Conservation (phyloP, 92 coral and sea anemone genomes). For the Isaurus tuberculatus region DNA sequence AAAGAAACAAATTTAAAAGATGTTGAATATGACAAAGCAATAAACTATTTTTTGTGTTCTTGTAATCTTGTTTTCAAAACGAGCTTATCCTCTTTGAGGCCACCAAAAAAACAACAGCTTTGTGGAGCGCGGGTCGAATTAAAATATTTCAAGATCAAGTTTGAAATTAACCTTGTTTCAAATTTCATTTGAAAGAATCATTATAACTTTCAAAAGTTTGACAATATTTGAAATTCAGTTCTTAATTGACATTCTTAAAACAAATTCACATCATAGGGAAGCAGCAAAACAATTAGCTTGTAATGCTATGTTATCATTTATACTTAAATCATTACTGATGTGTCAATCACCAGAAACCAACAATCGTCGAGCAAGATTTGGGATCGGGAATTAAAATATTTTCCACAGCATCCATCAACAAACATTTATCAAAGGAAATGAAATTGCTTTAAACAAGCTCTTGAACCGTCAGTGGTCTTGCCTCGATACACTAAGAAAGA, state of each 20-base stretch:
- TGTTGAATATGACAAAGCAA: slow-evolving; percentile 11
- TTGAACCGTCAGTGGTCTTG: slow-evolving; percentile 26
- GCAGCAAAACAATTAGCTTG: slow-evolving; percentile 77
- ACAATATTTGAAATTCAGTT: slow-evolving; percentile 57
- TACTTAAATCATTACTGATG: slow-evolving; percentile 76
- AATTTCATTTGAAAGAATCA: slow-evolving; percentile 25
- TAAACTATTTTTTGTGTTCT: not conserved
- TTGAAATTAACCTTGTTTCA: slow-evolving; percentile 25
- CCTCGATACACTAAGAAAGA: slow-evolving; percentile 5
- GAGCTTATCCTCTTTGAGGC: not conserved
- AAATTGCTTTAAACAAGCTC: slow-evolving; percentile 49
- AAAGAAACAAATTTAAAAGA: not conserved
- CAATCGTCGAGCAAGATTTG: slow-evolving; percentile 67
- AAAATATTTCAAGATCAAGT: not conserved
- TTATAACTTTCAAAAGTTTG: slow-evolving; percentile 44
- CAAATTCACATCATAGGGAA: slow-evolving; percentile 71
- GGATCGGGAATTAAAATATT: slow-evolving; percentile 85
- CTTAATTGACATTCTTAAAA: slow-evolving; percentile 74
- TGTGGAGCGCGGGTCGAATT: not conserved
- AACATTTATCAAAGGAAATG: slow-evolving; percentile 69
- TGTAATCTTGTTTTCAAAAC: not conserved
- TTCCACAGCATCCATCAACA: slow-evolving; percentile 90
- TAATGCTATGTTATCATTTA: slow-evolving; percentile 80
- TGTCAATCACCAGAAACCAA: slow-evolving; percentile 85
- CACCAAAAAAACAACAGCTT: slow-evolving; percentile 16